Base-by-base conservation (phyloP, 2,888 invertebrate genomes). In the Helicoverpa assulta region DNA sequence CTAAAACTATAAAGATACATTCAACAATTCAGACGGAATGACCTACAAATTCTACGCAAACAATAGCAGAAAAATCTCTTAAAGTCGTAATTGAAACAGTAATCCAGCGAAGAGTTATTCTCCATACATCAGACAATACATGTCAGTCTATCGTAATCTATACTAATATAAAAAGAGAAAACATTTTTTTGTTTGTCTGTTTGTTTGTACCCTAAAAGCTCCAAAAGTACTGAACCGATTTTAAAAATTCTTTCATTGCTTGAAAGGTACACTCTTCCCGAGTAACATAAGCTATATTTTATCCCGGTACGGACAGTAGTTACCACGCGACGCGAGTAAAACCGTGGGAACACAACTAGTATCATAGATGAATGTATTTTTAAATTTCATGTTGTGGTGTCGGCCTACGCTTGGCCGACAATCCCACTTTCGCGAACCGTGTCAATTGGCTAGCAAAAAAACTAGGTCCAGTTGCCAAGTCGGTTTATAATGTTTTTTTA, bases 391-490 rank as follows among this genome's bases (percentile, higher is more conserved):
- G 91, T 89, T 91, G 85, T 90, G 89, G 81, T 85, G 85, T 81
- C 59, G 86, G 81, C 94, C 93, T 88, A 93, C 93, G 86, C 73
- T 55, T 84, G 92, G 82, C 93, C 94, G 92, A 88, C 79, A 90
- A 88, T 86, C 83, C 93, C 76, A 92, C 86, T 90, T 94, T 88
- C 78, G 80, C 75, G 82, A 95, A 90, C 86, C 85, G 90, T 94
- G 94, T 95, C 95, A 95, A 94, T 94, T 93, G 93, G 90, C 86
- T 77, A 84, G 86, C 87, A 88, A 90, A 92, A 91, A 92, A 90
- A 85, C 80, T 84, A 81, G 79, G 90, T 87, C 84, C 83, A 77
- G 89, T 86, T 93, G 94, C 94, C 94, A 95, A 94, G 88, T 85
- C 81, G 64, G 75, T 75, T 76, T 76, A 81, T 76, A 83, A 77